Conservation (phyloP, 2,113 vertebrate species). For the Mesoclemmys tuberculata region DNA sequence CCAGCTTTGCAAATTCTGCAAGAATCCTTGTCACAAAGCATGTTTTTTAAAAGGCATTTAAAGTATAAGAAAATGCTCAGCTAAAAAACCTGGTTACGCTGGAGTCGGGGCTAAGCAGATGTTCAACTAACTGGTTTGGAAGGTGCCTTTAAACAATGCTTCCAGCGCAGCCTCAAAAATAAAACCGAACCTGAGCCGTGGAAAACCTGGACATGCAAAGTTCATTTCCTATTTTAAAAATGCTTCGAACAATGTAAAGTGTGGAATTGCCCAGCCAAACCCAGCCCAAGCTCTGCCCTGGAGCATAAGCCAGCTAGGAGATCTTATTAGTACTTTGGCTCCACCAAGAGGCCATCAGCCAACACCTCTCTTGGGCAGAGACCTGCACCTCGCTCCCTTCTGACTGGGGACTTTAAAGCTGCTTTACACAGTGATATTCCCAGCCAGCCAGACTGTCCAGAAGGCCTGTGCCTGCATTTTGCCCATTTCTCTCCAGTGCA, state of each 20-base stretch:
- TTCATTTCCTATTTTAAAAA: neutral
- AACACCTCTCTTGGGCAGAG: no score
- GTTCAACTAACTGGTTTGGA: neutral
- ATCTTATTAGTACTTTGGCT: neutral
- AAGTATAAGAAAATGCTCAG: neutral
- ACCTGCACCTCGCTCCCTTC: no score
- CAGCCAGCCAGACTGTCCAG: no score
- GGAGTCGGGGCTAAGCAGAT: neutral
- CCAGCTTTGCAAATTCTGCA: no score
- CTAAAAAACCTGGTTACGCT: neutral
- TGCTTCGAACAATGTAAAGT: neutral
- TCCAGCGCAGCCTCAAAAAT: neutral
- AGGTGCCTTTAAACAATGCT: neutral
- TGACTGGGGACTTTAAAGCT: no score
- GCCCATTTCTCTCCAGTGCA: no score
- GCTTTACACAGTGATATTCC: no score
- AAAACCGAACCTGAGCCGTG: neutral
- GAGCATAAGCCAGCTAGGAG: neutral
- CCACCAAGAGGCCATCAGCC: no score
- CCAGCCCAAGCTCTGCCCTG: neutral
- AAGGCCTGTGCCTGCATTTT: no score
- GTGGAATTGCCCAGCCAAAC: neutral
- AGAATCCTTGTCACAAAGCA: neutral
- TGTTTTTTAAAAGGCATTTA: no score
- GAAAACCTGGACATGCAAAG: neutral